Percentiles rank a stretch among this genome's conserved stretches.
phyloP scores from a whole-genome alignment of 1,140 invertebrate genomes.

The Oedothorax gibbosus region DNA sequence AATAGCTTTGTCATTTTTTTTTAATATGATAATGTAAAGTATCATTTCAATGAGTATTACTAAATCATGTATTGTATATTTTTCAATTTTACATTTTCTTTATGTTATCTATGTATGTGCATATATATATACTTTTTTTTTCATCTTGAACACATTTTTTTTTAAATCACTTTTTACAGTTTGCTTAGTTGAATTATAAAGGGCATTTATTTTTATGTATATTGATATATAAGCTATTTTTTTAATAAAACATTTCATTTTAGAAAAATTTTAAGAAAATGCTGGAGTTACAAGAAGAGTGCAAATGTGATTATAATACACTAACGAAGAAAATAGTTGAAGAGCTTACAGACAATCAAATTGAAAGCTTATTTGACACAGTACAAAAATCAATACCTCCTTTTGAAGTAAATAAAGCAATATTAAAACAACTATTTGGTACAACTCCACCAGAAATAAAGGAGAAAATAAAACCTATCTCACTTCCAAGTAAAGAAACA shows the following conservation, averaged over 20 bases:
- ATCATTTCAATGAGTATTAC: no score
- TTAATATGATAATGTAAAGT: no score
- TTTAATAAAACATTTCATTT: not conserved
- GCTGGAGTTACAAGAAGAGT: conserved; percentile 20
- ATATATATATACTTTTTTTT: no score
- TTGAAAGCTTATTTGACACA: not conserved
- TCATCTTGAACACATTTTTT: no score
- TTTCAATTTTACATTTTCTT: no score
- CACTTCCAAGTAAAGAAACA: not conserved
- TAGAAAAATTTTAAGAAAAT: conserved; percentile 52
- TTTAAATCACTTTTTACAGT: no score
- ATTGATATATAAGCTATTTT: not conserved
- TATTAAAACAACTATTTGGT: conserved; percentile 15
- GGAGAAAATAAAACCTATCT: not conserved
- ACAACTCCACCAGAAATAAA: not conserved
- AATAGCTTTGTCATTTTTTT: no score
- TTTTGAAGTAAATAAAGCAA: not conserved
- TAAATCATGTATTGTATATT: no score
- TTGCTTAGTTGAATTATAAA: no score
- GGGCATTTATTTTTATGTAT: no score
- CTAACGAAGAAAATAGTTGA: conserved; percentile 4
- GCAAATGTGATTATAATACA: conserved; percentile 39
- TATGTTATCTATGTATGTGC: no score
- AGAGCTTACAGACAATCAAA: conserved; percentile 49
- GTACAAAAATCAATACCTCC: not conserved